Evolutionary conservation across 2,888 invertebrate genomes (phyloP), one percentile per base, ranked within the genome.

Genomic region (Caenorhabditis japonica): DNA sequence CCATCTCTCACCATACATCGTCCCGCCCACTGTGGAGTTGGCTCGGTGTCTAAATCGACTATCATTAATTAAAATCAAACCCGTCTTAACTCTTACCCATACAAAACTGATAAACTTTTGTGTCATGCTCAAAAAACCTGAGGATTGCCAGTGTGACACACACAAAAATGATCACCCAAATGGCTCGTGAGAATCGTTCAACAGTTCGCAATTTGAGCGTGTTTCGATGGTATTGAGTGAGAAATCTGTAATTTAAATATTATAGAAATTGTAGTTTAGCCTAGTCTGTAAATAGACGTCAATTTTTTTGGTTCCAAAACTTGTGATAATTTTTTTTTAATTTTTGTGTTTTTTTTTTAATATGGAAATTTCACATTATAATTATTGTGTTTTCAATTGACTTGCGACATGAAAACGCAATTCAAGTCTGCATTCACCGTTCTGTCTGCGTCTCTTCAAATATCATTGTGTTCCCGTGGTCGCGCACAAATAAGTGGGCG

Each of bases 141-240:
- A 87, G 68, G 21, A 81, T 76, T 3, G 83, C 86, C 12, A 86
- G 77, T 12, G 80, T 55, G 27, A 86, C 69, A 58, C 86, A 85
- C 1, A 85, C 79, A 52, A 85, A 82, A 21, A 87, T 80, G 27
- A 86, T 85, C 25, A 76, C 76, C 86, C 86, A 87, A 69, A 86
- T 86, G 17, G 86, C 86, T 13, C 86, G 75, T 2, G 86, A 84
- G 46, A 86, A 87, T 30, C 86, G 56, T 60, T 86, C 86, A 3
- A 86, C 84, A 2, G 86, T 86, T 43, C 86, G 71, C 46, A 86
- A 68, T 75, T 86, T 86, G 36, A 86, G 69, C 1, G 85, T 86
- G 56, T 85, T 86, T 25, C 86, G 59, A 47, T 86, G 86, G 51
- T 87, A 86, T 75, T 86, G 86, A 5, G 86, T 86, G 2, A 86